These are phyloP conservation scores for Corythoichthys intestinalis DNA, from an alignment of 2,113 vertebrate species.

Conservation along the genomic window DNA sequence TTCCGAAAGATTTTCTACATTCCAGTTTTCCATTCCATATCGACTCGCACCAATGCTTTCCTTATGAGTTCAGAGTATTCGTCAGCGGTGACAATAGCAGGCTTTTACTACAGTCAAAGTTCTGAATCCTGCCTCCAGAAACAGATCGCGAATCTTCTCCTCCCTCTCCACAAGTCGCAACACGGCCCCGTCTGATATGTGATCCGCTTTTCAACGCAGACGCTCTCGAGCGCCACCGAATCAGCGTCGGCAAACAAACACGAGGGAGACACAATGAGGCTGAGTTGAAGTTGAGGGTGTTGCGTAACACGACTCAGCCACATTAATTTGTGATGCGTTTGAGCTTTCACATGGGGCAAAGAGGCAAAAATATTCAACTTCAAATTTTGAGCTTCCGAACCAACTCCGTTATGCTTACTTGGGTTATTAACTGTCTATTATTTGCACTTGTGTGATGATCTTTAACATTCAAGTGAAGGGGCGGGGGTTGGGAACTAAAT, in stretches of 20 bases:
- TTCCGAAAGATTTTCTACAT: too few relatives aligned
- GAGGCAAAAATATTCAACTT: background rate
- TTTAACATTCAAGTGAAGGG: too few relatives aligned
- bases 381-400: background rate
- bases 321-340: conserved; percentile 18
- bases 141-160: background rate
- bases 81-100: background rate
- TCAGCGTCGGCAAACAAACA: conserved; percentile 12
- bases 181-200: background rate
- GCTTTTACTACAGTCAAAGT: background rate
- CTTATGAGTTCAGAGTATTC: background rate
- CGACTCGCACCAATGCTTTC: too few relatives aligned
- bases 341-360: background rate
- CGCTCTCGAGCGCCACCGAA: conserved; percentile 17
- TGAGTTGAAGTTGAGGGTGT: conserved; percentile 28
- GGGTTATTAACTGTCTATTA: too few relatives aligned
- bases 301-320: conserved; percentile 28
- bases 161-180: background rate
- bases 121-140: background rate
- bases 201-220: background rate
- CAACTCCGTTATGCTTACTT: too few relatives aligned
- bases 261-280: conserved; percentile 21
- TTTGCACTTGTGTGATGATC: too few relatives aligned
- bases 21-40: too few relatives aligned
- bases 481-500: too few relatives aligned